Evolutionary conservation across 2,797 vertebrate species (phyloP), one percentile per base, ranked within the genome.

Genomic region (Gallinago solitaria): DNA sequence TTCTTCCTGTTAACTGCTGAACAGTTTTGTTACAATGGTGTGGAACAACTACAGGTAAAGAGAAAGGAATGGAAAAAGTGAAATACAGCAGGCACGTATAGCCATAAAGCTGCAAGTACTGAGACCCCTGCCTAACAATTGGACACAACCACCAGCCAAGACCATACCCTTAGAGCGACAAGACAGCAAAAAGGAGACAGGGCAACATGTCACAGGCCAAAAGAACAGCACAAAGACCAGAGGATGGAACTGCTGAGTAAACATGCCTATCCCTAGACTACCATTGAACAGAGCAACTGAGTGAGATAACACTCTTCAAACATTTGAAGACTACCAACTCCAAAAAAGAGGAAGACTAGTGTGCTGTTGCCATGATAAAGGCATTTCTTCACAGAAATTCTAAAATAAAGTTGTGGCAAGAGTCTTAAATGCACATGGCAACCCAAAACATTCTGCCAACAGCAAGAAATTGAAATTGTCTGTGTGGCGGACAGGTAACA

Each of bases 401-500:
- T 60, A 61, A 54, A 32, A 63, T n/a, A 11, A 50, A 5, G 0
- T 47, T 50, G 32, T 43, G 35, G 25, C 68, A 76, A 64, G 35
- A 8, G 9, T 68, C 57, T 70, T 21, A 63, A 14, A 33, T 12
- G 25, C 17, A 77, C 6, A 7, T 0, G 47, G 35, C 16, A 80
- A 80, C 39, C 48, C 19, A 87, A 87, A 92, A 39, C 47, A 70
- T 45, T 56, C 27, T 57, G 45, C n/a, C 83, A 83, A 54, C 25
- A 37, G 27, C 2, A 17, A 83, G 56, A 9, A 56, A 63, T 24
- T 37, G 16, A 37, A 84, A 80, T 17, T n/a, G 41, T 24, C 43
- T 17, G 20, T 20, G 12, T 30, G 41, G 12, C 0, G 1, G 10
- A 70, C 0, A 0, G 7, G 2, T 9, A 86, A 43, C 12, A 65